These are phyloP conservation scores for Zaprionus tsacasi DNA, from an alignment of 1,140 invertebrate genomes.

Conservation along the genomic window DNA sequence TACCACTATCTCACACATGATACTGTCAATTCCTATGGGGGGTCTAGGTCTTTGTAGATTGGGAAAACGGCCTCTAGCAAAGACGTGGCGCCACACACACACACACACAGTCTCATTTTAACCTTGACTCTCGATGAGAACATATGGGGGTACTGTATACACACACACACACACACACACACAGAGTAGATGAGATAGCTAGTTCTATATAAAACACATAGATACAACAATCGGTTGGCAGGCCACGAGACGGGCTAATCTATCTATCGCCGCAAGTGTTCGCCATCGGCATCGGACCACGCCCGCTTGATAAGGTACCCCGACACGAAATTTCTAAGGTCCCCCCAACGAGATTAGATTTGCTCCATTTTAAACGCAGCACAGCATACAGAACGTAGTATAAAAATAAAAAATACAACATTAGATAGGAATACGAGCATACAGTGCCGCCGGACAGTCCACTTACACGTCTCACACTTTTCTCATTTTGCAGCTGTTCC, in stretches of 20 bases:
- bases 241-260: constrained; percentile 33
- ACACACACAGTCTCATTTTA: constrained; percentile 31
- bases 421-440: not conserved
- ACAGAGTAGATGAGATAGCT: constrained; percentile 1
- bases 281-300: constrained; percentile 43
- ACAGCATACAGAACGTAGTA: no score
- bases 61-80: constrained; percentile 7
- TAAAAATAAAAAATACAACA: not conserved
- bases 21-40: constrained; percentile 18
- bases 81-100: constrained; percentile 10
- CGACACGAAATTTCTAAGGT: constrained; percentile 1
- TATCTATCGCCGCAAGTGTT: constrained; percentile 3
- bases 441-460: not conserved
- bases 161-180: constrained; percentile 3
- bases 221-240: constrained; percentile 58
- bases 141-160: constrained; percentile 30
- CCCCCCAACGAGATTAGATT: constrained; percentile 32
- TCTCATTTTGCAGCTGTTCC: not conserved
- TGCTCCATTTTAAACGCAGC: constrained; percentile 17
- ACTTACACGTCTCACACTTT: not conserved
- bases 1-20: not conserved
- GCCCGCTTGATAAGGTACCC: constrained; percentile 5
- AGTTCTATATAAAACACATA: constrained; percentile 47
- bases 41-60: not conserved
- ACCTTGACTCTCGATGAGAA: constrained; percentile 57